Conservation (phyloP, 1,140 invertebrate species). For the Heterodera schachtii region DNA sequence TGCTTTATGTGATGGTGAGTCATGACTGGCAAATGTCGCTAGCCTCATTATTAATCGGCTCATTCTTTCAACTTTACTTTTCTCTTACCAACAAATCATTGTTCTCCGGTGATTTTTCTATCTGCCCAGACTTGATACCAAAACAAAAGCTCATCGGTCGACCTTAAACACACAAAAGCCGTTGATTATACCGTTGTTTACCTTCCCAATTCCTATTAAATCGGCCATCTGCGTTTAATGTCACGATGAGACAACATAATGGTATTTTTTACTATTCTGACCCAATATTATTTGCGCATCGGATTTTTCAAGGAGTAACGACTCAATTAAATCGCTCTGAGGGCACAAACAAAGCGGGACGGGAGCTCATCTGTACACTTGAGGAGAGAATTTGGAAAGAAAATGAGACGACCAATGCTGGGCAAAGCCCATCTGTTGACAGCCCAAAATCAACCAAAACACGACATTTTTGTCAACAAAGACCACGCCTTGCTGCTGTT, state of each 20-base stretch:
- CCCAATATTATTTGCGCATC: conserved; percentile 15
- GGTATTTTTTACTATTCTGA: conserved; percentile 1
- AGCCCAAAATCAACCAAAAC: neutral
- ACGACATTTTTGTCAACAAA: neutral
- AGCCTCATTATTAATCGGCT: too few species aligned
- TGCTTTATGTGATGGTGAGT: too few species aligned
- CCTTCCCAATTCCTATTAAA: neutral
- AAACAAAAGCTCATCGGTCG: neutral
- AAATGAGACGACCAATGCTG: neutral
- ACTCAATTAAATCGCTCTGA: conserved; percentile 2
- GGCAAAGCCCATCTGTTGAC: conserved; percentile 1
- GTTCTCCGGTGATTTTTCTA: too few species aligned
- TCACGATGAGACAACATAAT: neutral
- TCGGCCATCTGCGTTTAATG: neutral
- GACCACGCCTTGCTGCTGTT: neutral
- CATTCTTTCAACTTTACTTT: too few species aligned
- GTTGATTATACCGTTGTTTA: neutral
- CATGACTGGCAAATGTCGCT: too few species aligned
- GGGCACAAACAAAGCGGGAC: neutral
- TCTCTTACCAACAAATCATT: too few species aligned
- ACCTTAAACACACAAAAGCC: neutral
- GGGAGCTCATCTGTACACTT: neutral
- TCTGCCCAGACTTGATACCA: neutral
- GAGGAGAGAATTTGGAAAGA: neutral
- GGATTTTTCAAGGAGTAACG: conserved; percentile 3